Percentiles rank a stretch among this genome's conserved stretches.
Evolutionary conservation across 2,113 vertebrate genomes (phyloP).

Genomic region (Colius striatus): DNA sequence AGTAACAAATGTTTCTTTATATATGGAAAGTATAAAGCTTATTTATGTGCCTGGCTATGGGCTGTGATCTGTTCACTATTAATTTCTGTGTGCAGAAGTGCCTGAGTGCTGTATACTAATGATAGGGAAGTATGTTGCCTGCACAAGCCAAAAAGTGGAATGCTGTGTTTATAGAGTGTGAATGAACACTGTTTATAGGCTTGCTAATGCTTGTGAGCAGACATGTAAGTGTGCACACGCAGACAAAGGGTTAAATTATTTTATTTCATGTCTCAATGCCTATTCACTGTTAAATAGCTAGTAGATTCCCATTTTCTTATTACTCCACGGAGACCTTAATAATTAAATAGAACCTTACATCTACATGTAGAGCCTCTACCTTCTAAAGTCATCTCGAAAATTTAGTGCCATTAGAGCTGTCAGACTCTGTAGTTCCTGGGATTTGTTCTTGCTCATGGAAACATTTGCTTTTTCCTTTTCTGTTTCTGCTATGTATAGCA

Average conservation of each 20-base stretch:
- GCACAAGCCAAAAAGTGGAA: background rate
- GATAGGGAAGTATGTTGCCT: background rate
- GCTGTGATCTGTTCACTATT: background rate
- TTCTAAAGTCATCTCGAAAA: slow-evolving; percentile 22
- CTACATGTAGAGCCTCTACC: background rate
- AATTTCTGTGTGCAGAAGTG: background rate
- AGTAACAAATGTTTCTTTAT: background rate
- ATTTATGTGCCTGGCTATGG: background rate
- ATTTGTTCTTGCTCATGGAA: background rate
- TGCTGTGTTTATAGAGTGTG: background rate
- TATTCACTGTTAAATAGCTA: background rate
- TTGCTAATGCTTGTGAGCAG: background rate
- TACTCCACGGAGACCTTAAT: slow-evolving; percentile 6
- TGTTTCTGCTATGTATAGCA: background rate
- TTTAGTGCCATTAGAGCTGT: background rate
- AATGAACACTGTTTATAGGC: background rate
- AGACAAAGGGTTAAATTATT: background rate
- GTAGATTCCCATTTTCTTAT: slow-evolving; percentile 19
- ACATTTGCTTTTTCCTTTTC: background rate
- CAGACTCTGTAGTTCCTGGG: background rate
- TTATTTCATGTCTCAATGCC: background rate
- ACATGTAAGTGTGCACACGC: background rate
- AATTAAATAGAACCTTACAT: slow-evolving; percentile 31
- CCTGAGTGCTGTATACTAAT: background rate
- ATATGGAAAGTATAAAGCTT: background rate